A percentile compares a stretch with the other conserved stretches of the same genome.
These are phyloP conservation scores for Phortica magna DNA, from an alignment of 2,888 invertebrate genomes.

Conservation along the genomic window DNA sequence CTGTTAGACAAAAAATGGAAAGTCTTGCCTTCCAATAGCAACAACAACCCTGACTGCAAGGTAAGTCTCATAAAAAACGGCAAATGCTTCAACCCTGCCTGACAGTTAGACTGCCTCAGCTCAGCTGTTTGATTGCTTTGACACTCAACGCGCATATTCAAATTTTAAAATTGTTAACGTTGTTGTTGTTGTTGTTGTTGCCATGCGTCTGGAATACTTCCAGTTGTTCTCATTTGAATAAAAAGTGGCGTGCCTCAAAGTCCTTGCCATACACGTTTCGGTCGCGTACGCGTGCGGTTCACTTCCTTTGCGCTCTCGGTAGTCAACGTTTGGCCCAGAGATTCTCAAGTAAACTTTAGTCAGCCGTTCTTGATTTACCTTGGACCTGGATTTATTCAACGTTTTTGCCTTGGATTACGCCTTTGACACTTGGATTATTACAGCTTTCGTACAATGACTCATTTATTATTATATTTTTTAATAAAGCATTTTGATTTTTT, in stretches of 20 bases:
- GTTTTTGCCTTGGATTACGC: neutral
- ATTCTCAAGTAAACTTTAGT: neutral
- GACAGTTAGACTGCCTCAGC: neutral
- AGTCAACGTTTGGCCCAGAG: neutral
- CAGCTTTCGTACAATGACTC: neutral
- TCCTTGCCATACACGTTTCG: conserved; percentile 43
- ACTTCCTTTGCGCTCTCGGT: neutral
- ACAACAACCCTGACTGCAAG: conserved; percentile 15
- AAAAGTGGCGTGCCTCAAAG: conserved; percentile 41
- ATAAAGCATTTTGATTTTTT: neutral
- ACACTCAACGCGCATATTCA: conserved; percentile 70
- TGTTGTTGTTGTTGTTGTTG: neutral
- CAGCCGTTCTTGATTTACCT: too few relatives aligned
- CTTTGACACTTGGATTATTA: neutral
- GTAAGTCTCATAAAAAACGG: neutral
- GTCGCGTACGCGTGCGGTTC: conserved; percentile 35
- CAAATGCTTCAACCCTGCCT: conserved; percentile 4
- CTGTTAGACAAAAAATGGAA: neutral
- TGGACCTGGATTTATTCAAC: neutral
- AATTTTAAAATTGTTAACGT: conserved; percentile 65
- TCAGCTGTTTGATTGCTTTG: conserved; percentile 25
- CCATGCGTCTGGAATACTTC: conserved; percentile 19
- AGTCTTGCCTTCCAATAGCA: neutral
- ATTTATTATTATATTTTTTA: neutral
- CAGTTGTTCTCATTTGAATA: conserved; percentile 53